Conservation (phyloP, 1,140 invertebrate genomes). For the Anastrepha obliqua region DNA sequence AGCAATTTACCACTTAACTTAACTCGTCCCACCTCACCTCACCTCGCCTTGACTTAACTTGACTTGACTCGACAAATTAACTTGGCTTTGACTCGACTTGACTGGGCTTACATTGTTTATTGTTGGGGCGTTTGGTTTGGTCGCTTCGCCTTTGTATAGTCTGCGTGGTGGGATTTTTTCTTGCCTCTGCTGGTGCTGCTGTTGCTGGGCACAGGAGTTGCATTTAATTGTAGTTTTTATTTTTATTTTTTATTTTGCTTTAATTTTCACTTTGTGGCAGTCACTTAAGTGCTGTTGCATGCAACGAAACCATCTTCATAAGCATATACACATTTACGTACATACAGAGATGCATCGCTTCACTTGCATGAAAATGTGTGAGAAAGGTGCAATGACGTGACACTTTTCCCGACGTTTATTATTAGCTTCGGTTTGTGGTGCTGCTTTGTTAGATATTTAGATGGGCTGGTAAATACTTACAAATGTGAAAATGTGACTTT, state of each 20-base stretch:
- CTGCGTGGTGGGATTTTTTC: background rate
- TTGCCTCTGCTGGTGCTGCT: background rate
- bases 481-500: background rate
- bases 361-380: constrained; percentile 9
- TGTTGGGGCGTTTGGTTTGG: constrained; percentile 11
- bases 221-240: constrained; percentile 13
- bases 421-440: background rate
- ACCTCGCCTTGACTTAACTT: background rate
- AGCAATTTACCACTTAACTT: constrained; percentile 53
- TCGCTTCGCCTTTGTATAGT: background rate
- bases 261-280: constrained; percentile 30
- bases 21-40: constrained; percentile 22
- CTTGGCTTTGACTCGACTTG: constrained; percentile 27
- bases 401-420: constrained; percentile 8
- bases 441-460: background rate
- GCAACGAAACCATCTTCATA: background rate
- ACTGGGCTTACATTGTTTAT: constrained; percentile 33
- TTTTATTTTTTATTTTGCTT: constrained; percentile 17
- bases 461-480: background rate
- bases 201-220: background rate
- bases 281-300: constrained; percentile 20
- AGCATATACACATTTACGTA: background rate
- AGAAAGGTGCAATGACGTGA: constrained; percentile 46
- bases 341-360: background rate
- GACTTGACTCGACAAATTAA: constrained; percentile 20